Percentiles rank a stretch among this genome's conserved stretches.
Evolutionary conservation across 2,888 invertebrate genomes (phyloP).

Genomic region (Bruchidius siliquastri): DNA sequence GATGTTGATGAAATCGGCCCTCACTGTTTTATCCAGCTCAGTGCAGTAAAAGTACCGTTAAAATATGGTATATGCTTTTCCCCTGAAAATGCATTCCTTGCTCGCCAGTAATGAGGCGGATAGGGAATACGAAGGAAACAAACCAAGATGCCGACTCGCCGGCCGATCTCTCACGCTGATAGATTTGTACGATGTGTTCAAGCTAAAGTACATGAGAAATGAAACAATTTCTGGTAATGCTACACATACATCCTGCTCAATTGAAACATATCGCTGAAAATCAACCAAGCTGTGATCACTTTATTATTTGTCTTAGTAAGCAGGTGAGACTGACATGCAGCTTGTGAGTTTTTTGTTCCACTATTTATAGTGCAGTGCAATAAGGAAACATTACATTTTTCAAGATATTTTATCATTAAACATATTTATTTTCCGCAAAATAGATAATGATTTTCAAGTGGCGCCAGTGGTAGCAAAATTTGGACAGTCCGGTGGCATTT

Average conservation of each 20-base stretch:
- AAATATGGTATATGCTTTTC: no score
- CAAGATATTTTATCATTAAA: background rate
- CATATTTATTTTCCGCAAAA: background rate
- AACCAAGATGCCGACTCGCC: background rate
- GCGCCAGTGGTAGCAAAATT: no score
- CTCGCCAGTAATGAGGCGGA: background rate
- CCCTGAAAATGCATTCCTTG: background rate
- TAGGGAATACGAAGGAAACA: background rate
- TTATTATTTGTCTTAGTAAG: background rate
- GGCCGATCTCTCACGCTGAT: background rate
- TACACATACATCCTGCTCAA: background rate
- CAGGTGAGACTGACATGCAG: background rate
- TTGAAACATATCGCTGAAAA: background rate
- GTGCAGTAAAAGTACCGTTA: no score
- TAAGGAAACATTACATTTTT: background rate
- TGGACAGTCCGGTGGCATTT: no score
- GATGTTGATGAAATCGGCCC: no score
- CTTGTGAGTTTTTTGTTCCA: no score
- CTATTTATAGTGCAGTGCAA: no score
- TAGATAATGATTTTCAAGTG: background rate
- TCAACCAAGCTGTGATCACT: background rate
- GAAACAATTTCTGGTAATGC: background rate
- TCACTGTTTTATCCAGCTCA: no score
- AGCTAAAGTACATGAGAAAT: background rate
- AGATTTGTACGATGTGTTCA: background rate